Percentiles rank a stretch among this genome's conserved stretches.
Evolutionary conservation across 2,113 vertebrate genomes (phyloP).

Genomic region (Amblyopsis rosae): DNA sequence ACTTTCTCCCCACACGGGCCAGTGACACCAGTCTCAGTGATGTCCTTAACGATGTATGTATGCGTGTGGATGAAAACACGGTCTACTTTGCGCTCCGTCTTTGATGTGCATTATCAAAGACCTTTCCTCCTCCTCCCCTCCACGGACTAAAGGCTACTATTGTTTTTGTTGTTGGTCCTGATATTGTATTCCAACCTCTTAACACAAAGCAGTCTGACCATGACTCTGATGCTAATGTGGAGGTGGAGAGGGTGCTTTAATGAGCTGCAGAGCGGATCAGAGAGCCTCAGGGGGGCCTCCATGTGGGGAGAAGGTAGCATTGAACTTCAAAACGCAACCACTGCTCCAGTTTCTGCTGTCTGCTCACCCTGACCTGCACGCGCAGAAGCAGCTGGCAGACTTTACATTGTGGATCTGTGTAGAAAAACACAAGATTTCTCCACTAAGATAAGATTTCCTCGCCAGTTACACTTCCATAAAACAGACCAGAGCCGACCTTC

Average conservation of each 20-base stretch:
- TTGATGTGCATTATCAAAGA: constrained; percentile 77
- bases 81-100: constrained; percentile 60
- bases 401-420: background rate
- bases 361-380: constrained; percentile 62
- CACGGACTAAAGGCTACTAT: constrained; percentile 78
- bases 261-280: constrained; percentile 73
- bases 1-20: constrained; percentile 29
- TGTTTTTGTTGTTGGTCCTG: constrained; percentile 82
- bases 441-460: too few relatives aligned
- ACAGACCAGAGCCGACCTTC: too few relatives aligned
- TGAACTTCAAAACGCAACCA: constrained; percentile 69
- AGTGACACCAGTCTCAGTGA: constrained; percentile 11
- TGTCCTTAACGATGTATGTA: constrained; percentile 53
- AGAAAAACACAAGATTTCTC: background rate
- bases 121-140: constrained; percentile 67
- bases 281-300: constrained; percentile 53
- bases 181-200: constrained; percentile 76
- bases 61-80: constrained; percentile 52
- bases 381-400: constrained; percentile 19
- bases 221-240: constrained; percentile 80
- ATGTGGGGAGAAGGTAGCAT: constrained; percentile 50
- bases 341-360: constrained; percentile 44
- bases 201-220: constrained; percentile 82
- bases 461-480: too few relatives aligned
- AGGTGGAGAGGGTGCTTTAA: constrained; percentile 81